phyloP scores from a whole-genome alignment of 2,797 vertebrate genomes.

The Pangasius djambal region DNA sequence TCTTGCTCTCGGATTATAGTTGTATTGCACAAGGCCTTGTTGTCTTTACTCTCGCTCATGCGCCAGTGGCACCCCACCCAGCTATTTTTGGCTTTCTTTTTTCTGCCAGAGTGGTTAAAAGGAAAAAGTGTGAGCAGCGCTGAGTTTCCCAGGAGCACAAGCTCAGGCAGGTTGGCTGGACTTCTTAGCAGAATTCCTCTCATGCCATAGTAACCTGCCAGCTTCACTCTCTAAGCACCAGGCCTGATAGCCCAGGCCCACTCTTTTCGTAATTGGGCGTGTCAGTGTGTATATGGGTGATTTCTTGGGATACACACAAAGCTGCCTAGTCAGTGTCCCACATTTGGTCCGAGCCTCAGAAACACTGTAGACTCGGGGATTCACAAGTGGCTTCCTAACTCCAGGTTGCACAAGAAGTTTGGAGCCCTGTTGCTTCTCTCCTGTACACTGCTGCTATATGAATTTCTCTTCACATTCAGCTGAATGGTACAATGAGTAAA shows the following conservation, averaged over 20 bases:
- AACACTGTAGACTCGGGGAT: slow-evolving; percentile 21
- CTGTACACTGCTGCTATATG: slow-evolving; percentile 19
- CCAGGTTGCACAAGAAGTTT: slow-evolving; percentile 26
- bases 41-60: slow-evolving; percentile 47
- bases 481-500: not conserved
- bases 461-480: not conserved
- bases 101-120: slow-evolving; percentile 26
- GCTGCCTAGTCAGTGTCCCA: slow-evolving; percentile 15
- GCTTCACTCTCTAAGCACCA: slow-evolving; percentile 67
- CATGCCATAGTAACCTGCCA: slow-evolving; percentile 83
- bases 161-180: slow-evolving; percentile 77
- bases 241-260: slow-evolving; percentile 50
- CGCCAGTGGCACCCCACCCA: slow-evolving; percentile 59
- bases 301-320: slow-evolving; percentile 4
- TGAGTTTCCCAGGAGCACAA: slow-evolving; percentile 65
- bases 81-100: slow-evolving; percentile 49
- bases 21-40: slow-evolving; percentile 59
- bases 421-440: slow-evolving; percentile 10
- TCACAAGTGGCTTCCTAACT: slow-evolving; percentile 41
- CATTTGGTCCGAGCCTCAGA: slow-evolving; percentile 26
- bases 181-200: slow-evolving; percentile 77
- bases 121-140: not conserved
- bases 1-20: slow-evolving; percentile 70
- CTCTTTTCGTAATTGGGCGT: slow-evolving; percentile 46
- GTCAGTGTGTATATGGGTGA: slow-evolving; percentile 34